These are phyloP conservation scores for Labroides dimidiatus DNA, from an alignment of 2,797 vertebrate species.

Conservation along the genomic window DNA sequence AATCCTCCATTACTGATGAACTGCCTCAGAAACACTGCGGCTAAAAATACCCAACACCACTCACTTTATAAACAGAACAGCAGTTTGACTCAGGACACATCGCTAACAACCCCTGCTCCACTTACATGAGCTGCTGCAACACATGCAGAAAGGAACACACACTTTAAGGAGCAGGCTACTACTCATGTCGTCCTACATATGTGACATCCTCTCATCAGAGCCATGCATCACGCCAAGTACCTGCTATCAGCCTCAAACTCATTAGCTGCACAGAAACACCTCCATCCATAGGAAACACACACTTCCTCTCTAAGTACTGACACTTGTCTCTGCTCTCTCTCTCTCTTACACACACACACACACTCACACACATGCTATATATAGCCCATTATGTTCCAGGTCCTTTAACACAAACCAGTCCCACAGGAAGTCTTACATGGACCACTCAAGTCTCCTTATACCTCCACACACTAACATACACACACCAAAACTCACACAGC, in stretches of 20 bases:
- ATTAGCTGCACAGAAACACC: conserved; percentile 21
- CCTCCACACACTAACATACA: conserved; percentile 8
- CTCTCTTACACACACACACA: conserved; percentile 29
- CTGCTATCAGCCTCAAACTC: conserved; percentile 28
- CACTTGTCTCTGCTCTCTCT: conserved; percentile 8
- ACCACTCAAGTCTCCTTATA: background rate
- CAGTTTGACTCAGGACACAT: conserved; percentile 17
- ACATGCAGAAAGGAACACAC: conserved; percentile 15
- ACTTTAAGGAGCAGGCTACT: conserved; percentile 12
- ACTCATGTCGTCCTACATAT: conserved; percentile 50
- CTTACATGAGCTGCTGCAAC: conserved; percentile 5
- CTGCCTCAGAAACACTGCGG: background rate
- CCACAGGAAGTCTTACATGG: conserved; percentile 44
- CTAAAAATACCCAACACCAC: background rate
- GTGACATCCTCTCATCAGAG: conserved; percentile 18
- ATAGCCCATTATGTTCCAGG: conserved; percentile 33
- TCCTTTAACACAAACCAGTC: conserved; percentile 18
- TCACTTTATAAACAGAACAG: background rate
- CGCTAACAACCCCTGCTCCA: conserved; percentile 23
- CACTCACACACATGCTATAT: conserved; percentile 32
- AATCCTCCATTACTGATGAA: background rate
- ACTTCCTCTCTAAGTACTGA: background rate
- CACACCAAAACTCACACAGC: background rate
- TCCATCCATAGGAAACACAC: conserved; percentile 14
- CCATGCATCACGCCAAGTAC: conserved; percentile 44